These are phyloP conservation scores for Exephanes ischioxanthus DNA, from an alignment of 2,888 invertebrate species.

Conservation along the genomic window DNA sequence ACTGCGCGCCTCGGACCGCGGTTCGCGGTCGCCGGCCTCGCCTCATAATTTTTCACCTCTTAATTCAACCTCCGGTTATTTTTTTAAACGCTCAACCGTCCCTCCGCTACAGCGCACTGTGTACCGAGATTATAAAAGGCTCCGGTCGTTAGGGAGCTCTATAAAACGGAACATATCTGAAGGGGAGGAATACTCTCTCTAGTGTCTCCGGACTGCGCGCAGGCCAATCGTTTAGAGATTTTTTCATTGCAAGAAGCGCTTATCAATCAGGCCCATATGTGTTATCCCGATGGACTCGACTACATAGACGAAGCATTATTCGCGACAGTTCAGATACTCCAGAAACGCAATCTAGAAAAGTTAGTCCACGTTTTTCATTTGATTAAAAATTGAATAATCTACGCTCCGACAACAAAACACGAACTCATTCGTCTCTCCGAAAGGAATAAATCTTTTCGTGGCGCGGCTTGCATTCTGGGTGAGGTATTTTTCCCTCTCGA, in stretches of 20 bases:
- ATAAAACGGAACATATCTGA: slow-evolving; percentile 25
- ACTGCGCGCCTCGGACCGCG: slow-evolving; percentile 34
- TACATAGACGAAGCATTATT: slow-evolving; percentile 98
- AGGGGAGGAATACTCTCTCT: background rate
- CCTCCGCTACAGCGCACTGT: background rate
- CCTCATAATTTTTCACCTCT: slow-evolving; percentile 61
- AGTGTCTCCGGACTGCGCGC: slow-evolving; percentile 1
- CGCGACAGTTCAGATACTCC: slow-evolving; percentile 95
- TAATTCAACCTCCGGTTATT: slow-evolving; percentile 50
- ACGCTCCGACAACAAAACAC: too few species aligned
- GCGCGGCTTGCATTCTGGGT: too few species aligned
- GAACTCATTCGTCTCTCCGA: too few species aligned
- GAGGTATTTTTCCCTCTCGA: too few species aligned
- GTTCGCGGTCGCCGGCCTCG: slow-evolving; percentile 27
- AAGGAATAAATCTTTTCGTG: too few species aligned
- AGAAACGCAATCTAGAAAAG: slow-evolving; percentile 93
- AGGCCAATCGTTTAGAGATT: slow-evolving; percentile 88
- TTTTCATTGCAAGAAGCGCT: slow-evolving; percentile 97
- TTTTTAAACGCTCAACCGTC: slow-evolving; percentile 39
- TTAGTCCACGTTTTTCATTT: slow-evolving; percentile 80
- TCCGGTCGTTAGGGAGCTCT: slow-evolving; percentile 15
- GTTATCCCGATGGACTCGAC: slow-evolving; percentile 97
- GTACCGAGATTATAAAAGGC: slow-evolving; percentile 7
- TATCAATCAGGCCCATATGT: slow-evolving; percentile 96
- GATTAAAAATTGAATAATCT: background rate